A percentile compares a stretch with the other conserved stretches of the same genome.
Evolutionary conservation across 2,113 vertebrate genomes (phyloP).

Genomic region (Pluvialis apricaria): DNA sequence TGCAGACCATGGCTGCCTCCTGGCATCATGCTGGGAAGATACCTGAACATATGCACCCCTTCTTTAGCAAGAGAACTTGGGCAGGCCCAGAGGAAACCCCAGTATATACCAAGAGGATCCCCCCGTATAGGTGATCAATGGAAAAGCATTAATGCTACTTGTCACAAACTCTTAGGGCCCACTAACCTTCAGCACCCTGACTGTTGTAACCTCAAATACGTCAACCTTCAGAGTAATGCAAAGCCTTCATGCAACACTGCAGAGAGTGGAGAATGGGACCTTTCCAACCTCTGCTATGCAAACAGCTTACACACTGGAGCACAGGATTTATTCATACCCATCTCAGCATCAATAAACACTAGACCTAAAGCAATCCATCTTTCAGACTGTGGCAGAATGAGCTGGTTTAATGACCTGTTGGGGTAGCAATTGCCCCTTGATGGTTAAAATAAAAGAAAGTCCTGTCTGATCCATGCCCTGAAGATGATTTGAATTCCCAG

Average conservation of each 20-base stretch:
- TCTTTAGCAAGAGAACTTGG: not conserved
- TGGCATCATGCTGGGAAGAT: not conserved
- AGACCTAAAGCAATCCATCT: constrained; percentile 10
- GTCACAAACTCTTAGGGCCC: not conserved
- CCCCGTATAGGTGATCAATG: not conserved
- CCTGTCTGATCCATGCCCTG: not conserved
- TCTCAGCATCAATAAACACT: not conserved
- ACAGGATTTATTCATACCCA: not conserved
- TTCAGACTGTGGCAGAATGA: not conserved
- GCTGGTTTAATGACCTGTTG: constrained; percentile 11
- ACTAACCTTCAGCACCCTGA: not conserved
- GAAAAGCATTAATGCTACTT: not conserved
- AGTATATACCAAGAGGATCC: not conserved
- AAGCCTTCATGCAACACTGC: not conserved
- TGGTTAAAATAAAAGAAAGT: not conserved
- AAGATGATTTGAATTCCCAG: not conserved
- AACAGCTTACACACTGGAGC: not conserved
- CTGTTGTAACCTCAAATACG: not conserved
- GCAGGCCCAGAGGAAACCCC: not conserved
- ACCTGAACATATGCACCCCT: not conserved
- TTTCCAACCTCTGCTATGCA: not conserved
- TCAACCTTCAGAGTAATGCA: not conserved
- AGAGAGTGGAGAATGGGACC: not conserved
- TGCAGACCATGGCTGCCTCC: not conserved
- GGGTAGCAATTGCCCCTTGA: constrained; percentile 1